A percentile compares a stretch with the other conserved stretches of the same genome.
Conservation (phyloP, 2,888 invertebrate genomes). For the Electrophaes corylata region DNA sequence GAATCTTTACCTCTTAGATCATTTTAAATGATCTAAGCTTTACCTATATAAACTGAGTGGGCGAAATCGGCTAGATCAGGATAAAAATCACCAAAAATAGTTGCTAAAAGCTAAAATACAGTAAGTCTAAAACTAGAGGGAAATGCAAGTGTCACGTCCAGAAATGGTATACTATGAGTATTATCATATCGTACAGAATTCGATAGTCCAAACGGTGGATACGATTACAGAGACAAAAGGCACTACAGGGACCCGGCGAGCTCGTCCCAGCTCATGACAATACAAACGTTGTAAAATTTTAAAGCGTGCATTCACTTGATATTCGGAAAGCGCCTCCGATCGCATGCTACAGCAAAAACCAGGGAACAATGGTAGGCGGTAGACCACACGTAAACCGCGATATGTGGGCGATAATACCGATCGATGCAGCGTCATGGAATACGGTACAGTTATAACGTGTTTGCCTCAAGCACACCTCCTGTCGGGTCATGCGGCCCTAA, state of each 20-base stretch:
- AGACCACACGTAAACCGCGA: slow-evolving; percentile 34
- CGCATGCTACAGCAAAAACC: slow-evolving; percentile 31
- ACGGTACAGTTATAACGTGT: slow-evolving; percentile 12
- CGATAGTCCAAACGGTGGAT: slow-evolving; percentile 10
- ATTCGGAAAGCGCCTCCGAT: slow-evolving; percentile 31
- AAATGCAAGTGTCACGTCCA: not conserved
- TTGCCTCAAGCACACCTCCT: slow-evolving; percentile 34
- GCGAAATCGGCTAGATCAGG: too few relatives aligned
- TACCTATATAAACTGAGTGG: too few relatives aligned
- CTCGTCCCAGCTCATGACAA: slow-evolving; percentile 19
- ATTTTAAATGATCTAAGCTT: too few relatives aligned
- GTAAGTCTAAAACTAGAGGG: not conserved
- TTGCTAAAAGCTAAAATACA: not conserved
- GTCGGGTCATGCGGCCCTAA: slow-evolving; percentile 32
- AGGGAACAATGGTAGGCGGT: slow-evolving; percentile 34
- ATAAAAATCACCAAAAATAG: not conserved
- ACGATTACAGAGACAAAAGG: slow-evolving; percentile 25
- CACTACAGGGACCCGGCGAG: slow-evolving; percentile 23
- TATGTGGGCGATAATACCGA: slow-evolving; percentile 34
- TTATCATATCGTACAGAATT: not conserved
- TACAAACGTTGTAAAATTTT: slow-evolving; percentile 31
- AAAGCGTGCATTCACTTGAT: slow-evolving; percentile 32
- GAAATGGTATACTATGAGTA: not conserved
- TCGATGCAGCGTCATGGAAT: slow-evolving; percentile 31
- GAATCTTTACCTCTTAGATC: too few relatives aligned